Conservation (phyloP, 2,113 vertebrate species). For the Chinchilla lanigera region DNA sequence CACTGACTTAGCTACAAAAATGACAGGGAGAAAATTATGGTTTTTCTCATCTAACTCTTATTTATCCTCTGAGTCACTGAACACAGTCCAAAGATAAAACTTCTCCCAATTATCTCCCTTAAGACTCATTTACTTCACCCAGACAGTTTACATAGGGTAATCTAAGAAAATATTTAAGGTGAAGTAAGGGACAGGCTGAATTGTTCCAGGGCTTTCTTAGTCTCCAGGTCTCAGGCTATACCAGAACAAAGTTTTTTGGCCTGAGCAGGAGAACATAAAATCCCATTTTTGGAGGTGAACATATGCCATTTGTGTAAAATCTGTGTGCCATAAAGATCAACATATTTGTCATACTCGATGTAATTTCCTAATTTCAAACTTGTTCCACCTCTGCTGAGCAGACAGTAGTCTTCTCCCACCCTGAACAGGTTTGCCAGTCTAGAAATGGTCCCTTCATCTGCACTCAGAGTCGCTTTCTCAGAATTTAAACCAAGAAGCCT, state of each 20-base stretch:
- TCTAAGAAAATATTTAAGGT: not conserved
- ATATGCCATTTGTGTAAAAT: not conserved
- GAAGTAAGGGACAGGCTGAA: not conserved
- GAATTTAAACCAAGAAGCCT: not conserved
- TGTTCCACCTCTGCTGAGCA: not conserved
- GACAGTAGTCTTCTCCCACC: not conserved
- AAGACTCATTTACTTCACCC: not conserved
- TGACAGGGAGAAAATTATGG: not conserved
- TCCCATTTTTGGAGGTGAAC: not conserved
- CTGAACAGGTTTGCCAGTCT: not conserved
- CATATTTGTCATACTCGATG: not conserved
- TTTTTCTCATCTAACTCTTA: not conserved
- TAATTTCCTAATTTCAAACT: constrained; percentile 25
- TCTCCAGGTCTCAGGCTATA: not conserved
- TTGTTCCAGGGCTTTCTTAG: not conserved
- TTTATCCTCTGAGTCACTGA: not conserved
- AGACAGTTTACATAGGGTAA: not conserved
- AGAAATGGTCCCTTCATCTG: not conserved
- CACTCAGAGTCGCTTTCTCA: not conserved
- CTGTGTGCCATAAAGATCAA: not conserved
- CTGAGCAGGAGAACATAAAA: not conserved
- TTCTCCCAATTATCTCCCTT: not conserved
- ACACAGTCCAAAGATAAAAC: not conserved
- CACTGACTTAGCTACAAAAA: not conserved
- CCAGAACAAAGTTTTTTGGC: not conserved